Conservation (phyloP, 2,797 vertebrate genomes). For the Dipus sagitta region DNA sequence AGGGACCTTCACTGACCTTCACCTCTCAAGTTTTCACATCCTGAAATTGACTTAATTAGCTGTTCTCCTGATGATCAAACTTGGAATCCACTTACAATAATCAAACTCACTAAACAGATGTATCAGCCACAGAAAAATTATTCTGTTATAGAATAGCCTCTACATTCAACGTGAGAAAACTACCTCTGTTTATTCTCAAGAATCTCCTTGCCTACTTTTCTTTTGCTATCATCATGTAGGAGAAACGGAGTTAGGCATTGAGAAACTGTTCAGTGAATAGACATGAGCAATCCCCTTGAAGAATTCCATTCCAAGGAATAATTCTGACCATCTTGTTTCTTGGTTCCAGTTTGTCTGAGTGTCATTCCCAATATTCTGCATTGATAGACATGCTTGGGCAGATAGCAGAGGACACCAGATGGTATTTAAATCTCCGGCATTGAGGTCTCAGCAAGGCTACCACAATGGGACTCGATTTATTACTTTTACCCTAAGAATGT, state of each 20-base stretch:
- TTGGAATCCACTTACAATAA: background rate
- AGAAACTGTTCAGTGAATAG: background rate
- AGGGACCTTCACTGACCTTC: background rate
- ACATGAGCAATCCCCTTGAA: background rate
- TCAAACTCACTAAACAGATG: background rate
- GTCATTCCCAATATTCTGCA: background rate
- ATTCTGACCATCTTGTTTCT: background rate
- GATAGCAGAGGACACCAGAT: background rate
- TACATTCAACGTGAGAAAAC: background rate
- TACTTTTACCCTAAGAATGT: background rate
- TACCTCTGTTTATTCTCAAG: background rate
- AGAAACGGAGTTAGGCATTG: background rate
- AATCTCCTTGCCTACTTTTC: background rate
- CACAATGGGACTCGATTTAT: background rate
- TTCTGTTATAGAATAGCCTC: background rate
- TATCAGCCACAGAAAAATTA: background rate
- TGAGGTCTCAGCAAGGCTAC: background rate
- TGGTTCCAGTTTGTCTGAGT: background rate
- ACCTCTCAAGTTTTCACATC: background rate
- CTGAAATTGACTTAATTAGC: background rate
- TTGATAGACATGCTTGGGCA: background rate
- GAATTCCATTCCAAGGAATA: background rate
- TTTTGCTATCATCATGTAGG: background rate
- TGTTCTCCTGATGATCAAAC: background rate
- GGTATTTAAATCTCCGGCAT: background rate